Percentiles rank a stretch among this genome's conserved stretches.
phyloP scores from a whole-genome alignment of 2,888 invertebrate genomes.

The Philaethria dido region DNA sequence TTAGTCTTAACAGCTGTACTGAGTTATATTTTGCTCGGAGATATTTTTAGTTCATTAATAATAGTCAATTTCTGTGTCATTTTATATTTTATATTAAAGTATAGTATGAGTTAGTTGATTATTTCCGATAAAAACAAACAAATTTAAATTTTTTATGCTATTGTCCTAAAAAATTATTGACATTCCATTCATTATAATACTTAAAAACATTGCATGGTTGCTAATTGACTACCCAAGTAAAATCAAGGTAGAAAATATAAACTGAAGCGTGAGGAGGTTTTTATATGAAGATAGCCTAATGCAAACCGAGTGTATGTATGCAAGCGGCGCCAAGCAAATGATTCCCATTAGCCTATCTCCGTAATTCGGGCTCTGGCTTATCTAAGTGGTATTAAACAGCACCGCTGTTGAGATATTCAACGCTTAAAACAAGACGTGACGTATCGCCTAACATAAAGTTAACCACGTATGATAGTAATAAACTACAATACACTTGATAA shows the following conservation, averaged over 20 bases:
- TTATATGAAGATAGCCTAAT: not conserved
- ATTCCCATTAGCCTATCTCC: conserved; percentile 73
- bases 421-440: conserved; percentile 39
- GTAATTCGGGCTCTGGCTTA: conserved; percentile 67
- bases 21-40: conserved; percentile 30
- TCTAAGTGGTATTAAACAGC: conserved; percentile 63
- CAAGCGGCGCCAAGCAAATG: conserved; percentile 52
- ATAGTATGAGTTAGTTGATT: too few species aligned
- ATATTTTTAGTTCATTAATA: conserved; percentile 26
- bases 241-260: too few species aligned
- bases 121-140: too few species aligned
- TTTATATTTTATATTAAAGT: not conserved
- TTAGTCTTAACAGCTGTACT: conserved; percentile 33
- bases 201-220: too few species aligned
- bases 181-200: too few species aligned
- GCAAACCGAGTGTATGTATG: conserved; percentile 32
- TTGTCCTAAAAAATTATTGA: too few species aligned
- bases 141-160: too few species aligned
- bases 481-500: not conserved
- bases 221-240: too few species aligned
- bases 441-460: conserved; percentile 25
- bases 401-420: conserved; percentile 46
- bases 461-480: conserved; percentile 11
- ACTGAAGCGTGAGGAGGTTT: not conserved
- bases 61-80: conserved; percentile 20